Evolutionary conservation across 1,140 invertebrate species (phyloP).

Genomic region (Eufriesea mexicana): DNA sequence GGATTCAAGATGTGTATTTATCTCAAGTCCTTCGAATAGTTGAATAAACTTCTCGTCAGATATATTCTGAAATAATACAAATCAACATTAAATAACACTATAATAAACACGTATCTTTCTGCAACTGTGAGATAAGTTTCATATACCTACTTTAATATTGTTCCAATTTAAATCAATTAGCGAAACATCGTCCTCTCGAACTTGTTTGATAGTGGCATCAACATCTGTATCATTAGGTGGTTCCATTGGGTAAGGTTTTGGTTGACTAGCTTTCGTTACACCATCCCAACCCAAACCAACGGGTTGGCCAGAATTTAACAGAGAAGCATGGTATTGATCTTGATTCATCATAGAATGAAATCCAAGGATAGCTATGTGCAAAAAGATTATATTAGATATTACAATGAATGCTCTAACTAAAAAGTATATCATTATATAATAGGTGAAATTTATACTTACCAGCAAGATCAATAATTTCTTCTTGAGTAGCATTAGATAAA

Average conservation of each 20-base stretch:
- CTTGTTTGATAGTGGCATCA: constrained; percentile 93
- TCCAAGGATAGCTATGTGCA: constrained; percentile 94
- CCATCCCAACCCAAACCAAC: constrained; percentile 95
- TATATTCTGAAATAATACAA: constrained; percentile 90
- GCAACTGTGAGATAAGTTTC: neutral
- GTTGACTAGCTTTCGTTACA: constrained; percentile 96
- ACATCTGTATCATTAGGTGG: constrained; percentile 97
- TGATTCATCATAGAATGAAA: constrained; percentile 99
- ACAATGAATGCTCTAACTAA: neutral
- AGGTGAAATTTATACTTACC: constrained; percentile 84
- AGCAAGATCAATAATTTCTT: constrained; percentile 99
- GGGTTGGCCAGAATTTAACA: constrained; percentile 94
- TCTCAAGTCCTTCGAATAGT: constrained; percentile 93
- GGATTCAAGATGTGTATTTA: constrained; percentile 95
- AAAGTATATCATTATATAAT: neutral
- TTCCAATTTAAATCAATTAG: constrained; percentile 97
- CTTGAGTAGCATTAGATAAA: constrained; percentile 94
- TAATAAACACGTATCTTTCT: neutral
- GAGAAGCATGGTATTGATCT: constrained; percentile 98
- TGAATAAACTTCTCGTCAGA: constrained; percentile 97
- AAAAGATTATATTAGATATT: constrained; percentile 27
- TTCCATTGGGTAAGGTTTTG: constrained; percentile 94
- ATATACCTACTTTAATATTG: constrained; percentile 93
- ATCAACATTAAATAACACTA: neutral
- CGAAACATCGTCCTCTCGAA: constrained; percentile 93